A percentile compares a stretch with the other conserved stretches of the same genome.
phyloP scores from a whole-genome alignment of 2,888 invertebrate genomes.

The Drosophila melanosoma region DNA sequence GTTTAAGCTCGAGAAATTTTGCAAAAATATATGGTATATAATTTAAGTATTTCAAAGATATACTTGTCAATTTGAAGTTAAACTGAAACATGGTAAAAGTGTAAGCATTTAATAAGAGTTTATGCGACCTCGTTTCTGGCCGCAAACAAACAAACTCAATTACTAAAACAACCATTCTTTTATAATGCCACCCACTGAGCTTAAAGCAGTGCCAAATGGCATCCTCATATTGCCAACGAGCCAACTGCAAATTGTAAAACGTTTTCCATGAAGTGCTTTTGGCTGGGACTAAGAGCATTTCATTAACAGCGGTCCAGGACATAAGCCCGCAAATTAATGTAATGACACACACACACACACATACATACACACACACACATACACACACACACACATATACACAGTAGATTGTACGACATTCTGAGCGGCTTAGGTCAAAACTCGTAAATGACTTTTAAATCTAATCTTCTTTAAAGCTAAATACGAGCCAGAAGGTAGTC shows the following conservation, averaged over 20 bases:
- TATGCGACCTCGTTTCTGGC: constrained; percentile 44
- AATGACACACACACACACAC: constrained; percentile 47
- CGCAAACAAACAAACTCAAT: constrained; percentile 65
- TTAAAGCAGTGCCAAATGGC: constrained; percentile 46
- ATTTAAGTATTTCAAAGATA: not conserved
- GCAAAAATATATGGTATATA: not conserved
- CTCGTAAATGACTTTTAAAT: constrained; percentile 76
- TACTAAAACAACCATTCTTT: constrained; percentile 60
- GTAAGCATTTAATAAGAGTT: not conserved
- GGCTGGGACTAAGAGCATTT: constrained; percentile 48
- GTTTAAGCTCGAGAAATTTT: too few relatives aligned
- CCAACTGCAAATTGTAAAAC: constrained; percentile 45
- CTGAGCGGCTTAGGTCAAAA: constrained; percentile 74
- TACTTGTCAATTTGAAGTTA: not conserved
- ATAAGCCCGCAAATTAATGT: constrained; percentile 71
- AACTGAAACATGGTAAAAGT: not conserved
- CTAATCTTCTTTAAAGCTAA: constrained; percentile 63
- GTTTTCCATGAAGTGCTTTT: constrained; percentile 61
- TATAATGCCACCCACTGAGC: constrained; percentile 59
- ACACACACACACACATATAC: constrained; percentile 21
- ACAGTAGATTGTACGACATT: constrained; percentile 17
- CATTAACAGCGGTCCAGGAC: constrained; percentile 57
- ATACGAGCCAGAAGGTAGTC: constrained; percentile 5
- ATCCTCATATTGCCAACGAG: constrained; percentile 31
- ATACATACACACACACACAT: constrained; percentile 14